A percentile compares a stretch with the other conserved stretches of the same genome.
Conservation (phyloP, 2,888 invertebrate species). For the Microctonus brassicae region DNA sequence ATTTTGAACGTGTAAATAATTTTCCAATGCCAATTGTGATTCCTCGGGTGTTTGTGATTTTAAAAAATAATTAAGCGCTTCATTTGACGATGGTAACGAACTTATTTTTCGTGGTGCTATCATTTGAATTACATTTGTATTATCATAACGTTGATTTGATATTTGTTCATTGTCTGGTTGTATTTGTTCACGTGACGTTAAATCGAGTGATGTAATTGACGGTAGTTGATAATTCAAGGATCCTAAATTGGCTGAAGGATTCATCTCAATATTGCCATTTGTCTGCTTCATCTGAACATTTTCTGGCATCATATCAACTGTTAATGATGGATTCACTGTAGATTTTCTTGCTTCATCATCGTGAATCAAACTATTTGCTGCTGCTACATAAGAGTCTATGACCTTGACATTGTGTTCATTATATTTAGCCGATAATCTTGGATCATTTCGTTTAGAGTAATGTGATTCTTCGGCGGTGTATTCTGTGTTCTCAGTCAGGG, state of each 20-base stretch:
- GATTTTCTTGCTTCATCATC: not conserved
- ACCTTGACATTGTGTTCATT: slow-evolving; percentile 4
- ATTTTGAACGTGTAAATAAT: slow-evolving; percentile 49
- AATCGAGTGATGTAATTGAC: slow-evolving; percentile 13
- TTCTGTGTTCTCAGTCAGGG: slow-evolving; percentile 62
- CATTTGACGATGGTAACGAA: slow-evolving; percentile 15
- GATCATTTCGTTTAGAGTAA: slow-evolving; percentile 45
- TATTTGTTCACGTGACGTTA: not conserved
- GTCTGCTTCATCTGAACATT: not conserved
- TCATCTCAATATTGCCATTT: not conserved
- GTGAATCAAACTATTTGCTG: slow-evolving; percentile 21
- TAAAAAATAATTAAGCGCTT: slow-evolving; percentile 56
- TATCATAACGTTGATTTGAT: slow-evolving; percentile 5
- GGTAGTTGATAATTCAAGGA: not conserved
- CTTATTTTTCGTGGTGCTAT: not conserved
- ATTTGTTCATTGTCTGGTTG: slow-evolving; percentile 2
- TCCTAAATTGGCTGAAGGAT: not conserved
- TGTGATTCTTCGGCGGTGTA: slow-evolving; percentile 63
- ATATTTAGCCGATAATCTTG: not conserved
- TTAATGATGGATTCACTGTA: not conserved
- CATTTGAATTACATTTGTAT: slow-evolving; percentile 9
- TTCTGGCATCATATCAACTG: not conserved
- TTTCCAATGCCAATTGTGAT: slow-evolving; percentile 57
- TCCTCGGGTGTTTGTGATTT: slow-evolving; percentile 62
- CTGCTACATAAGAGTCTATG: slow-evolving; percentile 32